These are phyloP conservation scores for Akabosia matsudoensis DNA, from an alignment of 1,140 invertebrate species.

Conservation along the genomic window DNA sequence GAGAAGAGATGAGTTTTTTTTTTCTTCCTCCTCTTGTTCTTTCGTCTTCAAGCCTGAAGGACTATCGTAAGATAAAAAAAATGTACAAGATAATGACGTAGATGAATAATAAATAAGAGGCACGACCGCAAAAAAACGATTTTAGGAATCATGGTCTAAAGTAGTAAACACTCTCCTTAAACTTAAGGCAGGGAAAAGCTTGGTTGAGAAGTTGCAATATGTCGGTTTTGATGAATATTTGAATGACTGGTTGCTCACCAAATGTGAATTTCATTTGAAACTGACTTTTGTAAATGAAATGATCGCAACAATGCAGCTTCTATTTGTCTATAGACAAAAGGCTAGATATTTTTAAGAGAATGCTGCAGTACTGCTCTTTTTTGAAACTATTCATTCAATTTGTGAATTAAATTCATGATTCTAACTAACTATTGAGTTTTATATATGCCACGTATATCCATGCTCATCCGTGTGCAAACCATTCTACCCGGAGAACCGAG, in stretches of 20 bases:
- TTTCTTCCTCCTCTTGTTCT: neutral
- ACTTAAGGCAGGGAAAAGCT: neutral
- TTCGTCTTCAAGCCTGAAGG: neutral
- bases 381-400: no score
- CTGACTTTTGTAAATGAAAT: neutral
- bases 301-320: no score
- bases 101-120: neutral
- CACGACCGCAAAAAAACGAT: neutral
- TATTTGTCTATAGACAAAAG: no score
- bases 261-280: neutral
- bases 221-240: neutral
- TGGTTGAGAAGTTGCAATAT: neutral
- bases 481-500: neutral
- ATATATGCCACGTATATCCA: neutral
- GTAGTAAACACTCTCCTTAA: no score
- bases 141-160: no score
- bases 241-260: neutral
- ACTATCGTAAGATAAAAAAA: neutral
- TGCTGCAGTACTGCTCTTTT: no score
- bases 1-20: neutral
- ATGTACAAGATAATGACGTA: neutral
- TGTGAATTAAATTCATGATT: neutral
- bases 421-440: neutral
- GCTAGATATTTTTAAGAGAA: no score
- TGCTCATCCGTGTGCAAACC: constrained; percentile 11